These are phyloP conservation scores for Plutella xylostella DNA, from an alignment of 2,888 invertebrate species.

Conservation along the genomic window DNA sequence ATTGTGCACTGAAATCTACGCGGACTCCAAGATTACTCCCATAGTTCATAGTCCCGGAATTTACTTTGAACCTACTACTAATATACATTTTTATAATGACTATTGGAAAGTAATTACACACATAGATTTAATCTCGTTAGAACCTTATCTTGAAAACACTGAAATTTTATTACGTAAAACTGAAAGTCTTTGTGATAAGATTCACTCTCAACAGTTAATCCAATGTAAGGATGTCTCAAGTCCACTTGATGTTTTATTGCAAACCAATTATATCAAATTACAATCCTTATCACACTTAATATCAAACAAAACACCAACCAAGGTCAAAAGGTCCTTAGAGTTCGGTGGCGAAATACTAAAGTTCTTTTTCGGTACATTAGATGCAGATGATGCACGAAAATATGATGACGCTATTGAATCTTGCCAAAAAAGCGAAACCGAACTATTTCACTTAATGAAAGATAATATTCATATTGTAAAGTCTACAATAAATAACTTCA, in stretches of 20 bases:
- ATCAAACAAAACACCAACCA: background rate
- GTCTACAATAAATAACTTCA: too few relatives aligned
- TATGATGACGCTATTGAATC: constrained; percentile 18
- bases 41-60: background rate
- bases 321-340: background rate
- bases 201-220: background rate
- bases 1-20: background rate
- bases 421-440: background rate
- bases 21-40: background rate
- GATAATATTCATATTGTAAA: constrained; percentile 17
- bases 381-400: constrained; percentile 21
- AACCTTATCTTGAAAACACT: too few relatives aligned
- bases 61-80: background rate
- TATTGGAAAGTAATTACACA: background rate
- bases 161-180: background rate
- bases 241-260: background rate
- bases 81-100: background rate
- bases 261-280: background rate
- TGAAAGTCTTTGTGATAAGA: background rate
- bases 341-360: constrained; percentile 12
- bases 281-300: background rate
- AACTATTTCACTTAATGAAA: constrained; percentile 7
- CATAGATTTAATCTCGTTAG: background rate
- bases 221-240: background rate
- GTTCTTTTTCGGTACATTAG: constrained; percentile 19